Conservation (phyloP, 2,888 invertebrate species). For the Macaria liturata region DNA sequence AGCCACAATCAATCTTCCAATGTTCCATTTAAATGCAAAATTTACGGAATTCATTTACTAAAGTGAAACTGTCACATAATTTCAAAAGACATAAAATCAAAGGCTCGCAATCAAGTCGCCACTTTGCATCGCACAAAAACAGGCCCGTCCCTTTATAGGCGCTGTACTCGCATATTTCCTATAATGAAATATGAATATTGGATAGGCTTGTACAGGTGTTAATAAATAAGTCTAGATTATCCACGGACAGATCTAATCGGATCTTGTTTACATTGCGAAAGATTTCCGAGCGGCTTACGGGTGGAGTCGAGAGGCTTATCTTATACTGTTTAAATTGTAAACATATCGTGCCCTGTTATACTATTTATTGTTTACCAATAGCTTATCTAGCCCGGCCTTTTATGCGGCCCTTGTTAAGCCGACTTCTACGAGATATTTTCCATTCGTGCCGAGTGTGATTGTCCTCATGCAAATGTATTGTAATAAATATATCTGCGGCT, state of each 20-base stretch:
- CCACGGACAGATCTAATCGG: slow-evolving; percentile 68
- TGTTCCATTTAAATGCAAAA: too few species aligned
- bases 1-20: too few species aligned
- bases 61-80: slow-evolving; percentile 3
- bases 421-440: slow-evolving; percentile 65
- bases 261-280: slow-evolving; percentile 75
- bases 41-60: too few species aligned
- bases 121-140: slow-evolving; percentile 18
- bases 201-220: slow-evolving; percentile 58
- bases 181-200: slow-evolving; percentile 54
- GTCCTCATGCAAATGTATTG: slow-evolving; percentile 65
- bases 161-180: slow-evolving; percentile 35
- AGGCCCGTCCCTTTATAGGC: slow-evolving; percentile 34
- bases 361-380: slow-evolving; percentile 72
- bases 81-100: slow-evolving; percentile 12
- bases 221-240: slow-evolving; percentile 74
- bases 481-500: slow-evolving; percentile 65
- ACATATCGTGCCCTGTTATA: slow-evolving; percentile 65
- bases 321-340: slow-evolving; percentile 61
- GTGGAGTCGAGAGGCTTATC: slow-evolving; percentile 51
- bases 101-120: slow-evolving; percentile 28
- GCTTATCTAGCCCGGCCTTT: slow-evolving; percentile 60
- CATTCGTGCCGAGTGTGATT: slow-evolving; percentile 59
- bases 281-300: slow-evolving; percentile 47
- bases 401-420: slow-evolving; percentile 70